A percentile compares a stretch with the other conserved stretches of the same genome.
phyloP scores from a whole-genome alignment of 2,888 invertebrate genomes.

The Temnothorax ravouxi region DNA sequence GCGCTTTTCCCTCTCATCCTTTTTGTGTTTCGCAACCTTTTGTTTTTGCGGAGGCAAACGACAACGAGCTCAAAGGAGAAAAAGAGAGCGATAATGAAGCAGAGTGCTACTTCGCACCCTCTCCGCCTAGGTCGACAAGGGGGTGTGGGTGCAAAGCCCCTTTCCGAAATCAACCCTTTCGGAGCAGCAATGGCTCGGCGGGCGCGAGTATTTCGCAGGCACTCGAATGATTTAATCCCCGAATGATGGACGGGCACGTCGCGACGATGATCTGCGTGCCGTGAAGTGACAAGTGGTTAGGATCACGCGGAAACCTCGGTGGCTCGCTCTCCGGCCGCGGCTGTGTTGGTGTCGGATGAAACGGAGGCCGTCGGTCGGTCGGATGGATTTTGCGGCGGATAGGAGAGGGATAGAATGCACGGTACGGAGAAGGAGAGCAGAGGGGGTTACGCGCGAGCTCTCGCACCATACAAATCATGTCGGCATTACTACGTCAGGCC shows the following conservation, averaged over 20 bases:
- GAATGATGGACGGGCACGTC: conserved; percentile 85
- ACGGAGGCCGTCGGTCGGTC: conserved; percentile 60
- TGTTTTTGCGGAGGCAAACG: background rate
- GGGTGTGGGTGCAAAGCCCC: conserved; percentile 48
- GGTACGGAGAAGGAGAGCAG: conserved; percentile 48
- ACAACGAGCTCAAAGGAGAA: background rate
- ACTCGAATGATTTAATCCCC: conserved; percentile 85
- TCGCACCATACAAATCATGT: conserved; percentile 85
- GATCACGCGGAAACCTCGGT: conserved; percentile 83
- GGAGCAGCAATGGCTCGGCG: conserved; percentile 38
- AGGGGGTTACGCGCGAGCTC: conserved; percentile 55
- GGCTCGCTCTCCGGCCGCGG: conserved; percentile 61
- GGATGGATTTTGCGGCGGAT: conserved; percentile 78
- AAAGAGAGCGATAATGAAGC: conserved; percentile 17
- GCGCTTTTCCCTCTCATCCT: conserved; percentile 11
- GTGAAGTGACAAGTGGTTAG: conserved; percentile 86
- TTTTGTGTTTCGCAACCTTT: background rate
- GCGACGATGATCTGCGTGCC: conserved; percentile 85
- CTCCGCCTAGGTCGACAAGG: background rate
- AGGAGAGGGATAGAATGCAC: conserved; percentile 35
- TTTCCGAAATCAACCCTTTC: conserved; percentile 68
- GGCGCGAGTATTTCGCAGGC: conserved; percentile 73
- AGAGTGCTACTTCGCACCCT: conserved; percentile 35
- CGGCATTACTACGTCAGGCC: conserved; percentile 85
- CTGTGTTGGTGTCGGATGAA: conserved; percentile 51